A percentile compares a stretch with the other conserved stretches of the same genome.
Conservation (phyloP, 2,113 vertebrate genomes). For the Zosterops borbonicus region DNA sequence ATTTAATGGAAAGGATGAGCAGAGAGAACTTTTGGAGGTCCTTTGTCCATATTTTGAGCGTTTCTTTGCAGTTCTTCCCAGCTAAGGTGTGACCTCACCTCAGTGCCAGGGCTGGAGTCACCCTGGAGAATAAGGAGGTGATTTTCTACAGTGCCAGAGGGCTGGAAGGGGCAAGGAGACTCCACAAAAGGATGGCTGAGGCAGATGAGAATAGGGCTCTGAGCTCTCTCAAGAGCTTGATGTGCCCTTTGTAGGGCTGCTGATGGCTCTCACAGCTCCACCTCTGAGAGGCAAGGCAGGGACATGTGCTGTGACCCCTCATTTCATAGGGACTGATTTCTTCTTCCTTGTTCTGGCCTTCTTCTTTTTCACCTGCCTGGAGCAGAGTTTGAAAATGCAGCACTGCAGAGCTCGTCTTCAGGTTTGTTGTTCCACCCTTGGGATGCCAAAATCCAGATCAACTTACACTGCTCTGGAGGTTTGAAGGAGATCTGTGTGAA, state of each 20-base stretch:
- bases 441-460: background rate
- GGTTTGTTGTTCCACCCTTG: background rate
- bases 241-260: background rate
- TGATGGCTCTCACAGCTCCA: background rate
- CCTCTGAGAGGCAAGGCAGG: background rate
- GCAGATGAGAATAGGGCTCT: background rate
- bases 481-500: background rate
- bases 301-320: rapidly evolving
- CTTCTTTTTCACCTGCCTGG: background rate
- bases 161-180: background rate
- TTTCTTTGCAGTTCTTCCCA: background rate
- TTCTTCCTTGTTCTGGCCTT: background rate
- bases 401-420: background rate
- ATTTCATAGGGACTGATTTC: too few relatives aligned
- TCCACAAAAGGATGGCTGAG: background rate
- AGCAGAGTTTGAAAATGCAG: background rate
- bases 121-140: background rate
- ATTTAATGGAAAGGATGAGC: background rate
- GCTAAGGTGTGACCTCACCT: background rate
- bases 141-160: background rate
- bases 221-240: background rate
- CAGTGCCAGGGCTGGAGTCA: background rate
- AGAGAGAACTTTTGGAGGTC: background rate
- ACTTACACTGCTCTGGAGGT: rapidly evolving
- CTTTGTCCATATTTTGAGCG: background rate